These are phyloP conservation scores for Ochotona princeps DNA, from an alignment of 2,113 vertebrate species.

Conservation along the genomic window DNA sequence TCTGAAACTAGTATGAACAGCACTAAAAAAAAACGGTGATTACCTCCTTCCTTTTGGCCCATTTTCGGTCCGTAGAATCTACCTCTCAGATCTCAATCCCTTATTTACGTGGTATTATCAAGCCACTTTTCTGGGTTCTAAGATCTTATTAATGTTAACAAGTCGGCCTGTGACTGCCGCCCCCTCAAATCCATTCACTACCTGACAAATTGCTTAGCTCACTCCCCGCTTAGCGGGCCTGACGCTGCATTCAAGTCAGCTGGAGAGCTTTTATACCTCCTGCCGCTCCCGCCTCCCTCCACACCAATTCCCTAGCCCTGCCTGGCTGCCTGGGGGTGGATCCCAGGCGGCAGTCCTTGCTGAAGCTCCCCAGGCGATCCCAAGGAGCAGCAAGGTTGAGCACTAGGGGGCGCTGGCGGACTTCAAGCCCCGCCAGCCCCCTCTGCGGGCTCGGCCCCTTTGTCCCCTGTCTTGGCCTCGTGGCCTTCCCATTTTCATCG, in stretches of 20 bases:
- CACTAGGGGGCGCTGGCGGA: slow-evolving; percentile 34
- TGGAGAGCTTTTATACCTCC: slow-evolving; percentile 53
- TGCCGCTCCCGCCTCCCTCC: slow-evolving; percentile 29
- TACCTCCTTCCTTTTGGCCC: slow-evolving; percentile 60
- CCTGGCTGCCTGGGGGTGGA: slow-evolving; percentile 38
- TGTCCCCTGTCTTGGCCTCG: background rate
- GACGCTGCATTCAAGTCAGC: slow-evolving; percentile 57
- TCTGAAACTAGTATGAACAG: slow-evolving; percentile 56
- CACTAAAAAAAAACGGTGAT: slow-evolving; percentile 57
- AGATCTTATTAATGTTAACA: slow-evolving; percentile 79
- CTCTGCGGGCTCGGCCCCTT: background rate
- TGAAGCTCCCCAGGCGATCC: slow-evolving; percentile 8
- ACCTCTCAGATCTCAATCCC: slow-evolving; percentile 57
- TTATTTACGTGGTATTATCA: slow-evolving; percentile 72
- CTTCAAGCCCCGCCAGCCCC: slow-evolving; percentile 37
- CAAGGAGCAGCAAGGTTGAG: background rate
- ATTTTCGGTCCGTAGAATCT: slow-evolving; percentile 57
- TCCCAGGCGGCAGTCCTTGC: background rate
- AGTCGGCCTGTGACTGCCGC: slow-evolving; percentile 48
- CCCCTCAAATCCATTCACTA: slow-evolving; percentile 73
- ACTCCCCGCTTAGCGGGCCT: slow-evolving; percentile 46
- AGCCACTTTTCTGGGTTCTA: slow-evolving; percentile 57
- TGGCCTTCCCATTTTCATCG: background rate
- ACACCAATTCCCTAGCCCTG: slow-evolving; percentile 33
- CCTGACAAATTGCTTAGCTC: slow-evolving; percentile 70